Conservation (phyloP, 53 echinoderm and acorn worm genomes). For the Paracentrotus lividus region DNA sequence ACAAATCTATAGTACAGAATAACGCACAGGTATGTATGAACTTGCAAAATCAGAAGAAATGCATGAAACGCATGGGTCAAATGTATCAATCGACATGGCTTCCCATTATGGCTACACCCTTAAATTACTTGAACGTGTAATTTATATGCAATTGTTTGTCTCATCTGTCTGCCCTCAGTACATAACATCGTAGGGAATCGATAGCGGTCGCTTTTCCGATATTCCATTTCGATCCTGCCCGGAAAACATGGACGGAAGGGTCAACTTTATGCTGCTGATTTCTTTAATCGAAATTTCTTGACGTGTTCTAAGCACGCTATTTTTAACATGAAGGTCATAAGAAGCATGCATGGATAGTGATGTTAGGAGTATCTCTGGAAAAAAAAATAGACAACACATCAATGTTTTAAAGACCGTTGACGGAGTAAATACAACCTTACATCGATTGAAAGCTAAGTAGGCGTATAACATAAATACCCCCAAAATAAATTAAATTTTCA, state of each 20-base stretch:
- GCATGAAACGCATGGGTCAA: too few species aligned
- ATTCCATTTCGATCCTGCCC: constrained; percentile 12
- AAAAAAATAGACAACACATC: too few species aligned
- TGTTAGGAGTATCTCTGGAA: neutral
- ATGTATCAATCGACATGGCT: too few species aligned
- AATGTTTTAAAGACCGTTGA: too few species aligned
- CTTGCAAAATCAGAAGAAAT: too few species aligned
- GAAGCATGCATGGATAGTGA: neutral
- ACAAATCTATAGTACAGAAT: too few species aligned
- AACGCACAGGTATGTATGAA: too few species aligned
- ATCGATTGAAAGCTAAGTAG: too few species aligned
- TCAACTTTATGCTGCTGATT: constrained; percentile 18
- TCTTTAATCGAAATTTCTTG: neutral
- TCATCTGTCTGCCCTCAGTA: neutral
- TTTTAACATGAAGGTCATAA: neutral
- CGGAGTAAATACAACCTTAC: too few species aligned
- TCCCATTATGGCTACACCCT: too few species aligned
- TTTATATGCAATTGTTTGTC: neutral
- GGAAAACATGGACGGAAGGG: neutral
- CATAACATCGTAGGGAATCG: neutral
- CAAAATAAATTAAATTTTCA: too few species aligned
- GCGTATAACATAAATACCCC: too few species aligned
- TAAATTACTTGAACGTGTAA: neutral
- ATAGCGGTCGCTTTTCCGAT: neutral
- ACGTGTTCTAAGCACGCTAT: neutral